Base-by-base conservation (phyloP, 2,888 invertebrate species). In the Carabus problematicus region DNA sequence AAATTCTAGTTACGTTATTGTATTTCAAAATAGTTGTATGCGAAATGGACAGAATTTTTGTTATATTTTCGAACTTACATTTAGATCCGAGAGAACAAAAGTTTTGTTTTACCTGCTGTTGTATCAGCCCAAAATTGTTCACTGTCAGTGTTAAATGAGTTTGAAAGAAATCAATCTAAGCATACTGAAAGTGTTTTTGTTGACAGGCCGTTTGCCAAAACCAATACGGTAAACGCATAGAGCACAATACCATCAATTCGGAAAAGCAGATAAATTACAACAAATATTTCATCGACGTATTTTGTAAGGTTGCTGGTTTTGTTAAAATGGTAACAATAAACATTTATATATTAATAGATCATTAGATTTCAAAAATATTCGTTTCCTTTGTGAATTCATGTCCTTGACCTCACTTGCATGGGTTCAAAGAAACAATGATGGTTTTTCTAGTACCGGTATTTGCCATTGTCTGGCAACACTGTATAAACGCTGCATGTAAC, bases 141-240 rank as follows among this genome's bases (percentile, higher is more conserved):
- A 52, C 9, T 19, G 16, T 52, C 52, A 52, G 19, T 16, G 52
- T 52, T 52, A 52, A 52, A 52, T 52, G 52, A 52, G 19, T 19
- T 52, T 49, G n/a, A 52, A 52, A 11, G 19, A 19, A 52, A 52
- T 52, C 19, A 18, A n/a, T 52, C 19, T 19, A 18, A 9, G 16
- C 52, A 52, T 6, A 14, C 14, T 18, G 18, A 18, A 18, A 16
- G 19, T 8, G 16, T 52, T 19, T 18, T 12, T 52, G 18, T 52
- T 52, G 19, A 1, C 18, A 9, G 19, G 8, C 19, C 2, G n/a
- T 52, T 52, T 9, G 9, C 14, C 52, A 12, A 52, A 16, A n/a
- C 52, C 16, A 52, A 52, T 52, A 52, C 52, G 9, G 18, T 52
- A 19, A 18, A 52, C 7, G 19, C 47, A 47, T 29, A 29, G 6